Conservation (phyloP, 2,113 vertebrate genomes). For the Pandion haliaetus region DNA sequence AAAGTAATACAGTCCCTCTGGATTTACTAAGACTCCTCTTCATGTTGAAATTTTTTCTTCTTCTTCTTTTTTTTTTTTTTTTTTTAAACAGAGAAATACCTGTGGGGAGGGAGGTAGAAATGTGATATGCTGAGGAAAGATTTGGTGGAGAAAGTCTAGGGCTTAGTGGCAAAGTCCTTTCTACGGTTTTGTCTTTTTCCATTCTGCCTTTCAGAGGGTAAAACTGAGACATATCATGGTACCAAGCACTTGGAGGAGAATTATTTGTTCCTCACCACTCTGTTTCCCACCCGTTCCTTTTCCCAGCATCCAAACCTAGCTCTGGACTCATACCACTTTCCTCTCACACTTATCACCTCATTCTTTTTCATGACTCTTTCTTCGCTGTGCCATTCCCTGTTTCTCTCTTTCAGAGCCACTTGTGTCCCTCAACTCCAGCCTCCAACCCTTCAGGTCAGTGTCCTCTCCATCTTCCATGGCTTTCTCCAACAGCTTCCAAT, state of each 20-base stretch:
- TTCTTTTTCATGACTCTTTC: background rate
- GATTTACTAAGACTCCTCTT: background rate
- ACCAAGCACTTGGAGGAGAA: background rate
- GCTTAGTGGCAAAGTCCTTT: background rate
- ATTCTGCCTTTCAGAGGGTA: background rate
- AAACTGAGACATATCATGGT: background rate
- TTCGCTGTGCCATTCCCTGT: background rate
- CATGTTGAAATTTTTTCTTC: accelerated
- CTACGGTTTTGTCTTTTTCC: background rate
- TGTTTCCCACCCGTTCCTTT: background rate
- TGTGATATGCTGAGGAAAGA: background rate
- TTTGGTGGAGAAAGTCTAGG: background rate
- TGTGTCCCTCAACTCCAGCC: background rate
- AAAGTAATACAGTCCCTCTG: background rate
- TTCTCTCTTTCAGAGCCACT: background rate
- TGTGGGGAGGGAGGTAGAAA: background rate
- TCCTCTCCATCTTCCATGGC: background rate
- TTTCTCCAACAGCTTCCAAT: background rate
- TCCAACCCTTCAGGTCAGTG: background rate
- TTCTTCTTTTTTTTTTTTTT: background rate
- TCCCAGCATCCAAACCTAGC: background rate
- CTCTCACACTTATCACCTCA: background rate
- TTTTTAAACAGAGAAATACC: no score
- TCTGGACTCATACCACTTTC: background rate
- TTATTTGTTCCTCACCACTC: background rate